Conservation (phyloP, 2,888 invertebrate species). For the Coenonympha glycerion region DNA sequence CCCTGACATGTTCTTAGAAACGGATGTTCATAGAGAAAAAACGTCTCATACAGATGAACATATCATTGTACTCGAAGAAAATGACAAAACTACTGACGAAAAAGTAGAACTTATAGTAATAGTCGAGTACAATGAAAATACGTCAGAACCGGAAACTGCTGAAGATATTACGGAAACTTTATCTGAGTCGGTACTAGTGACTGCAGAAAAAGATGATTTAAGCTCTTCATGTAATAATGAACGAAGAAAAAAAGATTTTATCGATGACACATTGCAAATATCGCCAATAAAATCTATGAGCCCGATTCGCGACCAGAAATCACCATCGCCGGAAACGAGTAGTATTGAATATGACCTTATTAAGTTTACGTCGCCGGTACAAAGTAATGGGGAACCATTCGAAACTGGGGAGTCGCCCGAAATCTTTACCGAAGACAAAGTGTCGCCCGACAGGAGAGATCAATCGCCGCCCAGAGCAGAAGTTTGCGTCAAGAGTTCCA, state of each 20-base stretch:
- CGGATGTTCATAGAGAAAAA: background rate
- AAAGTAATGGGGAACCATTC: conserved; percentile 59
- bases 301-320: conserved; percentile 49
- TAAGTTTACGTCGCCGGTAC: conserved; percentile 55
- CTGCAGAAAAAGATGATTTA: conserved; percentile 35
- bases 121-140: conserved; percentile 19
- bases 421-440: conserved; percentile 66
- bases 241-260: conserved; percentile 69
- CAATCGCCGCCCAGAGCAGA: conserved; percentile 59
- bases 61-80: background rate
- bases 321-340: conserved; percentile 53
- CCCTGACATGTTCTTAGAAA: conserved; percentile 25
- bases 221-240: conserved; percentile 59
- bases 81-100: background rate
- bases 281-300: conserved; percentile 75
- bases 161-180: conserved; percentile 35
- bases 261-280: conserved; percentile 76
- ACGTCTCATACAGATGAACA: background rate
- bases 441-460: conserved; percentile 59
- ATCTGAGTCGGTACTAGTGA: conserved; percentile 27
- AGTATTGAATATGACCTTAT: conserved; percentile 60
- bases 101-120: conserved; percentile 9
- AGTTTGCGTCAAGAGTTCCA: conserved; percentile 36
- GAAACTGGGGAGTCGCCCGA: conserved; percentile 60
- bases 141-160: conserved; percentile 20